Evolutionary conservation across 2,797 vertebrate genomes (phyloP), one percentile per base, ranked within the genome.

Genomic region (Pelochelys cantorii): DNA sequence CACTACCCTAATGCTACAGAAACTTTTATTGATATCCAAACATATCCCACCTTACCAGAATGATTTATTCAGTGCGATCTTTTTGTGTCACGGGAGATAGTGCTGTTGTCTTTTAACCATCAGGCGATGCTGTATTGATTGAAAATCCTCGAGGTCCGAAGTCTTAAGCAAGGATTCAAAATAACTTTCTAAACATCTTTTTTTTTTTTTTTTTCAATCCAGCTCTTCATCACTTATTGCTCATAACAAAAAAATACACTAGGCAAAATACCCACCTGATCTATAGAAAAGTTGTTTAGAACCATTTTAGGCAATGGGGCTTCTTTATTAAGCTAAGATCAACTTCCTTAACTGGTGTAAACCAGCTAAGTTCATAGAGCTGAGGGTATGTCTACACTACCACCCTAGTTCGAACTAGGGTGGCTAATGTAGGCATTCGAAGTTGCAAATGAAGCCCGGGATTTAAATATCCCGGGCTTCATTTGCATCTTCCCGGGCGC

Each of bases 1-100:
- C 90, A 65, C 42, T 92, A 55, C 53, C 29, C 29, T 89, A 87
- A 79, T 84, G 85, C 83, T 90, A 52, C 86, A 54, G 88, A 77
- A 86, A 48, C 3, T 82, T 89, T 59, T 54, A 53, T 0, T 89
- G 65, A 17, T 60, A 2, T 90, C 17, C 82, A 17, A 34, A 90
- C 89, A 83, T 92, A 79, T 2, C 48, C 20, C 79, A n/a, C 85
- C 93, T 87, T 87, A 85, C 53, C 29, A 31, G 29, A 48, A 12
- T 55, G 56, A 60, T 91, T 93, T 94, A 55, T 53, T 85, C 85
- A 85, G 82, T 12, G 86, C 31, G 12, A 80, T 1, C 57, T 22
- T 60, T 71, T 37, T 57, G 3, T 86, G 3, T 78, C 42, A 17
- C 82, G 56, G 89, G 84, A 81, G 25, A 5, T 87, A 65, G 54